These are phyloP conservation scores for Zophobas atratus DNA, from an alignment of 1,140 invertebrate genomes.

Conservation along the genomic window DNA sequence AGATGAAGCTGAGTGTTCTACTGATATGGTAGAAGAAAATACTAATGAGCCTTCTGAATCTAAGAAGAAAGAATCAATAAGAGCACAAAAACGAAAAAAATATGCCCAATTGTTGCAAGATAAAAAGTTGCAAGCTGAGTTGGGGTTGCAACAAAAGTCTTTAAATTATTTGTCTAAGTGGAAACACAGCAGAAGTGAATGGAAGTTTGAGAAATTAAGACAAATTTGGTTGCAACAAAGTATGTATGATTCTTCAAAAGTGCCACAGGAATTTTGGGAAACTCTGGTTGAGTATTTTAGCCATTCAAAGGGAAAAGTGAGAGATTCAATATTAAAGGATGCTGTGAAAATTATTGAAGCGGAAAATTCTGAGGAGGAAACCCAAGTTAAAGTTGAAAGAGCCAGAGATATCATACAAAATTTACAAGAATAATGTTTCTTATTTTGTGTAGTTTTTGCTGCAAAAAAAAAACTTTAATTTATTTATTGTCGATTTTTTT, in stretches of 20 bases:
- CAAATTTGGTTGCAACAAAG: conserved; percentile 83
- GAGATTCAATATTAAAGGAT: conserved; percentile 73
- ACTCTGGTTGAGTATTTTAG: conserved; percentile 80
- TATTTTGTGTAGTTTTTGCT: background rate
- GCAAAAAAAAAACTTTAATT: background rate
- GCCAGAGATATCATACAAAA: conserved; percentile 62
- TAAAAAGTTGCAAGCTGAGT: conserved; percentile 58
- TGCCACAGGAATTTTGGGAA: conserved; percentile 75
- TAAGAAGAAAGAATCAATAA: conserved; percentile 57
- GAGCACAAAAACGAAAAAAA: conserved; percentile 58
- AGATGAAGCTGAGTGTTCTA: no score
- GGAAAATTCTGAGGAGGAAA: conserved; percentile 72
- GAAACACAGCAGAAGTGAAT: conserved; percentile 78
- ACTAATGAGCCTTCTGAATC: background rate
- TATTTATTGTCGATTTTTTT: background rate
- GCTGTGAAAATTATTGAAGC: conserved; percentile 77
- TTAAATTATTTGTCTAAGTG: conserved; percentile 77
- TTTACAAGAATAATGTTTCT: conserved; percentile 61
- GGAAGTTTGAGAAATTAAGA: conserved; percentile 84
- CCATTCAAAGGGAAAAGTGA: conserved; percentile 76
- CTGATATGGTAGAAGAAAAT: no score
- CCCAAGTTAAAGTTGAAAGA: conserved; percentile 61
- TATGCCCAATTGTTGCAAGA: conserved; percentile 57
- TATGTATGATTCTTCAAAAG: conserved; percentile 73
- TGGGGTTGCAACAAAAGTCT: conserved; percentile 64